A percentile compares a stretch with the other conserved stretches of the same genome.
phyloP scores from a whole-genome alignment of 2,888 invertebrate genomes.

The Drosophila prolongata region DNA sequence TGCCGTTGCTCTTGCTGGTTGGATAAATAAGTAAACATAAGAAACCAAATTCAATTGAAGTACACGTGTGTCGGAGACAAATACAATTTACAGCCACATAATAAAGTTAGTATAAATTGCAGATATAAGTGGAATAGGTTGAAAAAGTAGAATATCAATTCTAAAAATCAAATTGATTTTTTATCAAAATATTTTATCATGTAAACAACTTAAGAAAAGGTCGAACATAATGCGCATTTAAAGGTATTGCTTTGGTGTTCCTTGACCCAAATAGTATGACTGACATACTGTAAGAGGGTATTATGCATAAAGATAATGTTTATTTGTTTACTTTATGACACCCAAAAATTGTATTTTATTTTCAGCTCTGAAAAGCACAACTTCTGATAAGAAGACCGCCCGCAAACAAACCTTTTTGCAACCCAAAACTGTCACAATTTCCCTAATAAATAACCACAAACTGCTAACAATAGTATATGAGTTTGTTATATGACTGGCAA shows the following conservation, averaged over 20 bases:
- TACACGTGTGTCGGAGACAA: constrained; percentile 21
- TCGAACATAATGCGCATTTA: neutral
- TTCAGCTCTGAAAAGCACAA: neutral
- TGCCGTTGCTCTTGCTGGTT: constrained; percentile 11
- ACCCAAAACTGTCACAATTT: constrained; percentile 3
- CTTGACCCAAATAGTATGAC: neutral
- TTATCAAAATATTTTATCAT: neutral
- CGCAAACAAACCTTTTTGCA: neutral
- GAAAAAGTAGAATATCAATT: neutral
- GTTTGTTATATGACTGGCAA: constrained; percentile 34
- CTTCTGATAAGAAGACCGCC: neutral
- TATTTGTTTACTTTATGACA: neutral
- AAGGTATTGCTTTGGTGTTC: neutral
- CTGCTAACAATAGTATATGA: neutral
- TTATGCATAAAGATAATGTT: neutral
- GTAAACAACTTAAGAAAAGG: neutral
- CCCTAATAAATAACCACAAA: constrained; percentile 21
- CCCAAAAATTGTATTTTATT: neutral
- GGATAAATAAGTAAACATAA: constrained; percentile 38
- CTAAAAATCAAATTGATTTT: constrained; percentile 4
- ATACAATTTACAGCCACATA: constrained; percentile 8
- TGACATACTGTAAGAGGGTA: neutral
- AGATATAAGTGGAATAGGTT: neutral
- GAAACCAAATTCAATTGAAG: constrained; percentile 34
- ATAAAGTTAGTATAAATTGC: neutral